Evolutionary conservation across 2,888 invertebrate species (phyloP), one percentile per base, ranked within the genome.

Genomic region (Chydorus sphaericus): DNA sequence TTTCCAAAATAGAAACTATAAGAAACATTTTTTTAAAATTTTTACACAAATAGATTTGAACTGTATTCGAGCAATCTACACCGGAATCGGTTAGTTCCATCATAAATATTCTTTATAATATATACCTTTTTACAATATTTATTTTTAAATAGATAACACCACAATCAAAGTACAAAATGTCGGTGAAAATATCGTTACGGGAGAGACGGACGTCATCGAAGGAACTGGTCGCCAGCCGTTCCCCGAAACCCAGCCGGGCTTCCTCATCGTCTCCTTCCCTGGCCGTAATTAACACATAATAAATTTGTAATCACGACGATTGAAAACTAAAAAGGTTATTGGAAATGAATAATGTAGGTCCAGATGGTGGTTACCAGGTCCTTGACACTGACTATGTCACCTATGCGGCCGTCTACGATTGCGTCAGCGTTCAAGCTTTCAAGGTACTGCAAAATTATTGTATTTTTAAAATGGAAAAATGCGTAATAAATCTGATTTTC

Each of bases 351-450:
- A n/a, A 18, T 11, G 16, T 37, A 60, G 60, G 57, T 7, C 60
- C 60, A 11, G 51, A 38, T 18, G 60, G 59, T 11, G 33, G 52
- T 36, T 63, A 63, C 52, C 57, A 57, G 58, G 61, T 64, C 2
- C 54, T 64, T 36, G 60, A 57, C 49, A 63, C 63, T 8, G 64
- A 63, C 53, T 64, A 64, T 55, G 57, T 48, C 3, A 57, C 55
- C 18, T 63, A 60, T 55, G 55, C 62, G 3, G 31, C 62, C 8
- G 60, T 63, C 14, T 63, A 61, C 56, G 61, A 61, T 16, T 63
- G 63, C 54, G 54, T 26, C 11, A 55, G 30, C 28, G 16, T 48
- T 2, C 48, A 55, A n/a, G 54, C 55, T 48, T 53, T 33, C 54
- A 48, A 39, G n/a, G n/a, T n/a, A n/a, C n/a, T n/a, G n/a, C n/a